Conservation (phyloP, 2,797 vertebrate genomes). For the Zonotrichia albicollis region DNA sequence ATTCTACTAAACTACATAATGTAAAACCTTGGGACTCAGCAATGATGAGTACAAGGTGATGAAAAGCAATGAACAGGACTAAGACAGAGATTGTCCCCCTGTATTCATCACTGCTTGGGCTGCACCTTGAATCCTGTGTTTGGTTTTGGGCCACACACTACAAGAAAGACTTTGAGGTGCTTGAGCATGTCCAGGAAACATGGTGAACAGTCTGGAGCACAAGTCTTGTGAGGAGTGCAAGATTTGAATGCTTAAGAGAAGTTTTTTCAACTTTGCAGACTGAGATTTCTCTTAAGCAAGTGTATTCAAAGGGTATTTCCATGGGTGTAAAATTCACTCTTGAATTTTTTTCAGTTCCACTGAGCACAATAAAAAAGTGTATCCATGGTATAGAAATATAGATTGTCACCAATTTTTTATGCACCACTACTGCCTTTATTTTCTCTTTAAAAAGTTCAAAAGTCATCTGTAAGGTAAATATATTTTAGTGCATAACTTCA, state of each 20-base stretch:
- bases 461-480: neutral
- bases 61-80: neutral
- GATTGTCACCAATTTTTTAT: neutral
- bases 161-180: neutral
- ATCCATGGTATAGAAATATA: neutral
- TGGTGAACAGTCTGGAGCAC: neutral
- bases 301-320: neutral
- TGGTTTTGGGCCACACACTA: neutral
- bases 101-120: rapidly evolving
- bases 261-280: neutral
- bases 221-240: neutral
- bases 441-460: neutral
- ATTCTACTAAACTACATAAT: neutral
- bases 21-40: neutral
- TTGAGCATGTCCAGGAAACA: neutral
- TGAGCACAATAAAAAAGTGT: neutral
- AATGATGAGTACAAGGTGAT: neutral
- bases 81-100: neutral
- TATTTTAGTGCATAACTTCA: neutral
- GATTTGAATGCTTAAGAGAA: neutral
- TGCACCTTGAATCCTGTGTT: neutral
- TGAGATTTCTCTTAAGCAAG: neutral
- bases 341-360: neutral
- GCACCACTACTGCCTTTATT: neutral
- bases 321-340: neutral